phyloP scores from a whole-genome alignment of 1,140 invertebrate species.

The Anagrus nilaparvatae region DNA sequence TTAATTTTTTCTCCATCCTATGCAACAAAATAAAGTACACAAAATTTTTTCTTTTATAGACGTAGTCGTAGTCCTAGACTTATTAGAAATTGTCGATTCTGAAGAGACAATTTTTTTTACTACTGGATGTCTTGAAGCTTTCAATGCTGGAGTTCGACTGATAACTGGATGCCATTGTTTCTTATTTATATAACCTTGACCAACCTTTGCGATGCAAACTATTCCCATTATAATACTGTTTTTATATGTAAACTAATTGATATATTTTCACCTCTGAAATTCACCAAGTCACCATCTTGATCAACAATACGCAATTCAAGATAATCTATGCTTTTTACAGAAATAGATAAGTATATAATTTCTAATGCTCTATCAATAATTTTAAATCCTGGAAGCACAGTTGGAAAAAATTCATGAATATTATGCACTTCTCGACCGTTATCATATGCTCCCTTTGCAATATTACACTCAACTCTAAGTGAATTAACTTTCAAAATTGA shows the following conservation, averaged over 20 bases:
- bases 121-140: too few species aligned
- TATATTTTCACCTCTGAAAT: constrained; percentile 22
- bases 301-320: constrained; percentile 11
- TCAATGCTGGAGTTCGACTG: too few species aligned
- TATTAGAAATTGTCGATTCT: too few species aligned
- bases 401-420: constrained; percentile 16
- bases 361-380: constrained; percentile 16
- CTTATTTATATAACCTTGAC: too few species aligned
- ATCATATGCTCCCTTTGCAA: constrained; percentile 18
- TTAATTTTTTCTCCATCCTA: too few species aligned
- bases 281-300: constrained; percentile 13
- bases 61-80: too few species aligned
- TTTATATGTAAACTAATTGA: constrained; percentile 17
- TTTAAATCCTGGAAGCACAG: constrained; percentile 19
- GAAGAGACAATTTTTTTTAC: too few species aligned
- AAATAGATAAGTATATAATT: constrained; percentile 14
- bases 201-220: too few species aligned
- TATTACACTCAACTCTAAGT: constrained; percentile 22
- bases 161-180: too few species aligned
- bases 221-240: neutral
- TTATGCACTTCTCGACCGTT: constrained; percentile 17
- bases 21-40: too few species aligned
- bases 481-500: constrained; percentile 21
- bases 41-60: too few species aligned
- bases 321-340: constrained; percentile 5